Evolutionary conservation across 1,140 invertebrate species (phyloP).

Genomic region (Drosophila triauraria): DNA sequence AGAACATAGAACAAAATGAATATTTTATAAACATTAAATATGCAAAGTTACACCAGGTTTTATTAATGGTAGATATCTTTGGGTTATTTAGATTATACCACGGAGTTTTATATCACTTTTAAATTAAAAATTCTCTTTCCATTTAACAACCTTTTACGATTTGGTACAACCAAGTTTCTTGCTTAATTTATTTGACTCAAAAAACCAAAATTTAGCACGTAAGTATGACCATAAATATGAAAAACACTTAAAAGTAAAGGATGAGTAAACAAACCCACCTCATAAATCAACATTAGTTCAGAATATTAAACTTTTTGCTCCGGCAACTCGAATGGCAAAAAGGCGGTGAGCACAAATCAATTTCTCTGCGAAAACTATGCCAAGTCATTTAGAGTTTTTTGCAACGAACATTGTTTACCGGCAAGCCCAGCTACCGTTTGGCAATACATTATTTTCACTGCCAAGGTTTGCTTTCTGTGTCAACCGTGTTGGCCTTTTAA

Average conservation of each 20-base stretch:
- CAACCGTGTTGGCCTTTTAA: slow-evolving; percentile 52
- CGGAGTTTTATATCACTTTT: neutral
- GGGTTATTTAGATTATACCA: too few species aligned
- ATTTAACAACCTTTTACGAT: neutral
- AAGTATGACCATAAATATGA: neutral
- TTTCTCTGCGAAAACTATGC: slow-evolving; percentile 44
- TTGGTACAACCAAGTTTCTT: neutral
- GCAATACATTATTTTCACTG: slow-evolving; percentile 54
- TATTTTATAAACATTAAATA: too few species aligned
- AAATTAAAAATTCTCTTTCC: neutral
- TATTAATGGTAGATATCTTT: too few species aligned
- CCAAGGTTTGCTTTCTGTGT: slow-evolving; percentile 59
- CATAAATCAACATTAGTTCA: slow-evolving; percentile 22
- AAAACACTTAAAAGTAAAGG: neutral
- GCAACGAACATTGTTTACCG: slow-evolving; percentile 24
- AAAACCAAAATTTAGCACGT: neutral
- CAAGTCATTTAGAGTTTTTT: slow-evolving; percentile 34
- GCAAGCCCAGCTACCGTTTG: slow-evolving; percentile 38
- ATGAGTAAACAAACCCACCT: slow-evolving; percentile 10
- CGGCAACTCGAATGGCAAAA: slow-evolving; percentile 5
- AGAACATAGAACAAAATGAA: neutral
- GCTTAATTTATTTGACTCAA: neutral
- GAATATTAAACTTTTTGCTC: slow-evolving; percentile 20
- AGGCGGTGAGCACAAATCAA: slow-evolving; percentile 28
- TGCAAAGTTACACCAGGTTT: too few species aligned